These are phyloP conservation scores for Diploptera punctata DNA, from an alignment of 2,888 invertebrate species.

Conservation along the genomic window DNA sequence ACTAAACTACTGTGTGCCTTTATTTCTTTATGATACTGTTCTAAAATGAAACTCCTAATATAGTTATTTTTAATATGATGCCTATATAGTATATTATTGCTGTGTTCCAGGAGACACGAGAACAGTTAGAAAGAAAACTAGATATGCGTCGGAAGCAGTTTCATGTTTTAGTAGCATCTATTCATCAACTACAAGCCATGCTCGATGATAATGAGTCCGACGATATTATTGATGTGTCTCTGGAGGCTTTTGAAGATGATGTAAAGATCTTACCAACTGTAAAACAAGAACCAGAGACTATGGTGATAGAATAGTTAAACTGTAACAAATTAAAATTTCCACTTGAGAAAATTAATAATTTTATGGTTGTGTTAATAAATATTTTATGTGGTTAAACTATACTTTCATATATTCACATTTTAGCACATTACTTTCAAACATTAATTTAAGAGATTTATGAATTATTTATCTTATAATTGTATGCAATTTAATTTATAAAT, in stretches of 20 bases:
- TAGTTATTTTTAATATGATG: background rate
- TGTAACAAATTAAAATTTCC: too few relatives aligned
- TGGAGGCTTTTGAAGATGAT: conserved; percentile 42
- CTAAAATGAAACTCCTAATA: background rate
- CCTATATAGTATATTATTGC: too few relatives aligned
- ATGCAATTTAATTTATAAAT: too few relatives aligned
- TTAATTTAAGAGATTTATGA: too few relatives aligned
- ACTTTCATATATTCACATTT: too few relatives aligned
- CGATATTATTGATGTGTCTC: conserved; percentile 38
- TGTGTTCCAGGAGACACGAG: conserved; percentile 71
- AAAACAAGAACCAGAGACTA: background rate
- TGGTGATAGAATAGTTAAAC: too few relatives aligned
- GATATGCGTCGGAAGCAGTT: conserved; percentile 88
- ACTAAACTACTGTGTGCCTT: too few relatives aligned
- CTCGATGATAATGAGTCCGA: conserved; percentile 72
- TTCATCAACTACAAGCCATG: conserved; percentile 82
- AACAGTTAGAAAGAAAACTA: conserved; percentile 76
- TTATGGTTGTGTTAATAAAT: too few relatives aligned
- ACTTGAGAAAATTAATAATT: too few relatives aligned
- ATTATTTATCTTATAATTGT: too few relatives aligned
- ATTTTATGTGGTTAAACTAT: too few relatives aligned
- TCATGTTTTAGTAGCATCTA: conserved; percentile 84
- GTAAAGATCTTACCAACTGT: background rate
- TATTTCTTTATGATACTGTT: background rate
- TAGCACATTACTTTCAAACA: too few relatives aligned